Base-by-base conservation (phyloP, 2,113 vertebrate species). In the Sceloporus undulatus region DNA sequence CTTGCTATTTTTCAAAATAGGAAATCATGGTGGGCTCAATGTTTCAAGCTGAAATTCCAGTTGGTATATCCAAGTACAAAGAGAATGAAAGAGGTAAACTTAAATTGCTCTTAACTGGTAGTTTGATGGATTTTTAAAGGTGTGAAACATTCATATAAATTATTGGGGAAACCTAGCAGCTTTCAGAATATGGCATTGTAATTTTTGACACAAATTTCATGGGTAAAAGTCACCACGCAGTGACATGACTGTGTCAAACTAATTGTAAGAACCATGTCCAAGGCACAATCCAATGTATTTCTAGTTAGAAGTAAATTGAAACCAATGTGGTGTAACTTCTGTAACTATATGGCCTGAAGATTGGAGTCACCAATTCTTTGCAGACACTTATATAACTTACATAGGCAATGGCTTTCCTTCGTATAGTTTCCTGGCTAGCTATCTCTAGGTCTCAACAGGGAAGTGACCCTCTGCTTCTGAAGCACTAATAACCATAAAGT, bases 21-120 rank as follows among this genome's bases (percentile, higher is more conserved):
- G 99, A 99, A 94, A 99, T 99, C 90, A 99, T 99, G 98, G 99
- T 99, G 94, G 99, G 99, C 13, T 99, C 99, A 9, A 99, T 99
- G 98, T 99, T 98, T 95, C 99, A 99, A 96, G 99, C 99, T 92
- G 99, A 99, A 97, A 99, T 98, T 73, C 99, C 99, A 88, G 92
- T 94, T 89, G 99, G 98, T 38, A 91, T 98, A 79, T 98, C 97
- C 96, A 98, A 97, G 96, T 99, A 99, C 94, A 98, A 96, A 96
- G 98, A 99, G 86, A 98, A 99, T 85, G 98, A 99, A 92, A 99
- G 97, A 97, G 98, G 99, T 99, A 94, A 95, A 94, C 52, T 3
- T 65, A 19, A 86, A 3, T 86, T 75, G 56, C 9, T 87, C 0
- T 81, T 56, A 48, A 6, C 3, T 85, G 82, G 70, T 34, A 0